Evolutionary conservation across 2,888 invertebrate genomes (phyloP).

Genomic region (Nudaria mundana): DNA sequence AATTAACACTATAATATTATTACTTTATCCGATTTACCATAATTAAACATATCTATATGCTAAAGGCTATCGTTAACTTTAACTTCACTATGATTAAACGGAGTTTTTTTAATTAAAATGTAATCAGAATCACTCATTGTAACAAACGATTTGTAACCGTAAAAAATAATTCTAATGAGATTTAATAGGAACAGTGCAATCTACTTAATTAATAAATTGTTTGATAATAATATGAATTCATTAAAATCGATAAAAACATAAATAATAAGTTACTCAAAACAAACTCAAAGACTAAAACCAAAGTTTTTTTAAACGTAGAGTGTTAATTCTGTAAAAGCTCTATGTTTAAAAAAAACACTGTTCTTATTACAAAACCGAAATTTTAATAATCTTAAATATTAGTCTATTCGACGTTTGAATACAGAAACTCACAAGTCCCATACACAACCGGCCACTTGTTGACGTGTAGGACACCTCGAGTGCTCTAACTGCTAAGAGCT

Average conservation of each 20-base stretch:
- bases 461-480: conserved; percentile 61
- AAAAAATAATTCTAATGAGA: conserved; percentile 22
- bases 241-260: no score
- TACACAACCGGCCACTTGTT: conserved; percentile 70
- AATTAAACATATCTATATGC: conserved; percentile 31
- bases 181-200: conserved; percentile 15
- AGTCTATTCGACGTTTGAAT: conserved; percentile 26
- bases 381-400: not conserved
- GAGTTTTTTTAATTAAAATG: conserved; percentile 29
- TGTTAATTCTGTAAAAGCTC: no score
- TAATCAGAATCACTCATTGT: conserved; percentile 20
- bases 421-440: conserved; percentile 18
- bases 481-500: conserved; percentile 60
- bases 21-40: conserved; percentile 28
- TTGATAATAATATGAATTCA: conserved; percentile 1
- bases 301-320: no score
- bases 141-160: conserved; percentile 22
- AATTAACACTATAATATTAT: conserved; percentile 18
- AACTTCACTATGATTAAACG: conserved; percentile 46
- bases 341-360: not conserved
- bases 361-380: conserved; percentile 1
- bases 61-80: conserved; percentile 55
- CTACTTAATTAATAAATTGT: conserved; percentile 4
- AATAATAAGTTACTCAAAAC: no score
- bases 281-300: no score